Evolutionary conservation across 2,113 vertebrate genomes (phyloP), one percentile per base, ranked within the genome.

Genomic region (Australoheros scitulus): DNA sequence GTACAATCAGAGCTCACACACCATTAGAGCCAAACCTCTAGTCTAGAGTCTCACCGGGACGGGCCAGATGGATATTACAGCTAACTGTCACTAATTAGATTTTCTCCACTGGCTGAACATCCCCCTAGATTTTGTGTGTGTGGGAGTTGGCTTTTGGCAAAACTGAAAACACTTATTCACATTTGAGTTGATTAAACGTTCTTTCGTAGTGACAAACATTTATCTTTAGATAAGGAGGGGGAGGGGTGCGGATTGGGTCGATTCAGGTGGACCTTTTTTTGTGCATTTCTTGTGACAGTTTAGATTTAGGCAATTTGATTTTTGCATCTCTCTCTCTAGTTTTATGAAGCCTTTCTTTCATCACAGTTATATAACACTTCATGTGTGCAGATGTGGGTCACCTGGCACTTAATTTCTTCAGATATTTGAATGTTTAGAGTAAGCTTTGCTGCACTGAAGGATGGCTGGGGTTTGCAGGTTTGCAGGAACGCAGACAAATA

Each of bases 31-130:
- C 38, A 22, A 82, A 65, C 70, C 17, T 36, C 6, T 15, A 80
- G 36, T 65, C 63, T 80, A 60, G 22, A 84, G 74, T 83, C 81
- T 83, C 84, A 63, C 68, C 65, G 76, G 76, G 83, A 77, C n/a
- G 38, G 79, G 57, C 79, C 88, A 88, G 83, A 90, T 86, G 88
- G 86, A 82, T 77, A 89, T 88, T 79, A 87, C 77, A 70, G 72
- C 90, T 90, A 89, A 92, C 88, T 81, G 86, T 83, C 85, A 85
- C 83, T 92, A 94, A 94, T 92, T 89, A 43, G 80, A 93, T 92
- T 94, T 90, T 89, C 88, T 92, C 83, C 87, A 84, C 83, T 78
- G 70, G 89, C 83, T 91, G 78, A 92, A 91, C 88, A 90, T 83
- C 60, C 81, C 81, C 76, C 80, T 77, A n/a, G 65, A 75, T 70